A percentile compares a stretch with the other conserved stretches of the same genome.
Conservation (phyloP, 2,888 invertebrate genomes). For the Gisinianus flammeolus region DNA sequence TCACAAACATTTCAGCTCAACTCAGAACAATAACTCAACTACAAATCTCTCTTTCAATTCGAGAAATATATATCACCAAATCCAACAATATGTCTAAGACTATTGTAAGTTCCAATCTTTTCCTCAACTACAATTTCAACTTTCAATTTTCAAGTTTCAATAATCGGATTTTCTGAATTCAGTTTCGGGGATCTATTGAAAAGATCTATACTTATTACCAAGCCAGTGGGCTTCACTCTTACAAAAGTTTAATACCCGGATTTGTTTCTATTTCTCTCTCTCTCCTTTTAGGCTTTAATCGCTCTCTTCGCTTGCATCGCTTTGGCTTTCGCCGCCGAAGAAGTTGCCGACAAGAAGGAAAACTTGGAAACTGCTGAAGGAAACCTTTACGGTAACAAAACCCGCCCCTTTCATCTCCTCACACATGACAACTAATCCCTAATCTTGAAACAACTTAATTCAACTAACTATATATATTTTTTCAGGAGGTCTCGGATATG, state of each 20-base stretch:
- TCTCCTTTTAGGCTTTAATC: slow-evolving; percentile 41
- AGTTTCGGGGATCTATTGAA: no score
- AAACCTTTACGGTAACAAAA: slow-evolving; percentile 44
- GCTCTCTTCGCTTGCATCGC: slow-evolving; percentile 43
- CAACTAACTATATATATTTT: no score
- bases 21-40: neutral
- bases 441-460: no score
- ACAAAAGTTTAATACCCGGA: no score
- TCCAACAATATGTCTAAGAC: slow-evolving; percentile 31
- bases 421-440: no score
- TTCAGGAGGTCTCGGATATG: neutral
- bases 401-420: no score
- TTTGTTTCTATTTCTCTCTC: no score
- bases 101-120: slow-evolving; percentile 35
- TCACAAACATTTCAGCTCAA: neutral
- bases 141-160: neutral
- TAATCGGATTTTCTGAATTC: no score
- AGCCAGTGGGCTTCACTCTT: no score
- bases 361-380: slow-evolving; percentile 38
- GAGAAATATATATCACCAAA: neutral
- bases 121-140: neutral
- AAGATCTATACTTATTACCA: no score
- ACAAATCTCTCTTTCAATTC: neutral
- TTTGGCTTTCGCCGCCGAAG: slow-evolving; percentile 45
- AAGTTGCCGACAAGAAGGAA: slow-evolving; percentile 42